Percentiles rank a stretch among this genome's conserved stretches.
Conservation (phyloP, 2,113 vertebrate species). For the Chauna torquata region DNA sequence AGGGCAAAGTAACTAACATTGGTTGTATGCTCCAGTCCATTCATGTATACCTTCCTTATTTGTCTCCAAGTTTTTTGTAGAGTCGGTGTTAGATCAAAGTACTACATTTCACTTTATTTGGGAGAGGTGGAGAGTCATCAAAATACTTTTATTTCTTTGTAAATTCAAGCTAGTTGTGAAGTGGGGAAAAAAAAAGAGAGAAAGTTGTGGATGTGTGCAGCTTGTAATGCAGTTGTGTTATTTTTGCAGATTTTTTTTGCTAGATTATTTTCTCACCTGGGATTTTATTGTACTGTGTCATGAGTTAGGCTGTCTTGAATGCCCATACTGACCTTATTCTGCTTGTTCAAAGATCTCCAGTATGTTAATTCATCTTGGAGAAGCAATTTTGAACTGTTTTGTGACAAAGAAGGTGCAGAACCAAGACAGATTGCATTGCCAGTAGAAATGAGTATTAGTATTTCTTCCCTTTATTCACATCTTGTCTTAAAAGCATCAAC, state of each 20-base stretch:
- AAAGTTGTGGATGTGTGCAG: background rate
- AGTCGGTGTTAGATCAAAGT: background rate
- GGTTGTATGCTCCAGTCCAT: rapidly evolving
- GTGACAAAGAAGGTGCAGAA: background rate
- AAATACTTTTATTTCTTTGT: background rate
- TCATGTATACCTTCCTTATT: background rate
- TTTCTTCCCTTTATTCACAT: background rate
- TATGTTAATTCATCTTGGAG: background rate
- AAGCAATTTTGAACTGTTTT: background rate
- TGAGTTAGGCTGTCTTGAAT: background rate
- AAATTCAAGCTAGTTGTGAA: background rate
- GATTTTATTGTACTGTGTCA: background rate
- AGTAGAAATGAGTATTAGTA: background rate
- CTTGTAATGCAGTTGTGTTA: background rate
- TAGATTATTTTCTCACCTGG: background rate
- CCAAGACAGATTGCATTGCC: background rate
- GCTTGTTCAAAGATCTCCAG: background rate
- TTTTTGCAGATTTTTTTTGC: background rate
- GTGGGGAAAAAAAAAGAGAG: background rate
- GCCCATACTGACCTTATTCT: background rate
- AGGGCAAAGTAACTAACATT: background rate
- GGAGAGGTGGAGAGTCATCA: background rate
- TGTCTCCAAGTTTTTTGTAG: background rate
- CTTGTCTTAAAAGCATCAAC: background rate
- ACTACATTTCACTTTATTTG: background rate